Base-by-base conservation (phyloP, 2,113 vertebrate genomes). In the human (Homo sapiens) region DNA sequence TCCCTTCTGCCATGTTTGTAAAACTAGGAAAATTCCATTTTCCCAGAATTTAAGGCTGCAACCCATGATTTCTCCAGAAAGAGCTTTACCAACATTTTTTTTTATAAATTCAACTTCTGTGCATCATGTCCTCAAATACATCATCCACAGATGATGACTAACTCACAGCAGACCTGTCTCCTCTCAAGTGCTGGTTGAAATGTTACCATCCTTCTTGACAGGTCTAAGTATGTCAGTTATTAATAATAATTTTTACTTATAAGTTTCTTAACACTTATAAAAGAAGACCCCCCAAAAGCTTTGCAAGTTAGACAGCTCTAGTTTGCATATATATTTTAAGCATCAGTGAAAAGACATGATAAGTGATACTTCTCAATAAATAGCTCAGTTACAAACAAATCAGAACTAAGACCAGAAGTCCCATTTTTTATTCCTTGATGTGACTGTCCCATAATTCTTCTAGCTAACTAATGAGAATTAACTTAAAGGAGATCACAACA, bases 111-210 rank as follows among this genome's bases (percentile, higher is more conserved):
- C 94, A 66, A 95, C 94, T 89, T 89, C 97, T 96, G 57, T 96
- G 90, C 88, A 93, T 96, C 92, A 90, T 96, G 85, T 97, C 96
- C 95, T 97, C 95, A 98, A 95, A 97, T 92, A 93, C 32, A 97
- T 97, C 93, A 98, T 96, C 89, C 85, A 87, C 59, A 68, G 86
- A 96, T 75, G 95, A 97, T 96, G 96, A 98, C 90, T 97, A 97
- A 97, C 78, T 85, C 93, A 35, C 17, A 83, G 64, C 76, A 92
- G 82, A 95, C 95, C 94, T 72, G 55, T 96, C 82, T 94, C 90
- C 70, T 97, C 94, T 91, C 8, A 1, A 97, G 89, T 43, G 35
- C 90, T 95, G 38, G 83, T 38, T 93, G 92, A 95, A 97, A 94
- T 32, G 32, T 5, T 96, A 72, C 68, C 88, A 96, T 87, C 27